Percentiles rank a stretch among this genome's conserved stretches.
Conservation (phyloP, 2,888 invertebrate species). For the Endotricha flammealis region DNA sequence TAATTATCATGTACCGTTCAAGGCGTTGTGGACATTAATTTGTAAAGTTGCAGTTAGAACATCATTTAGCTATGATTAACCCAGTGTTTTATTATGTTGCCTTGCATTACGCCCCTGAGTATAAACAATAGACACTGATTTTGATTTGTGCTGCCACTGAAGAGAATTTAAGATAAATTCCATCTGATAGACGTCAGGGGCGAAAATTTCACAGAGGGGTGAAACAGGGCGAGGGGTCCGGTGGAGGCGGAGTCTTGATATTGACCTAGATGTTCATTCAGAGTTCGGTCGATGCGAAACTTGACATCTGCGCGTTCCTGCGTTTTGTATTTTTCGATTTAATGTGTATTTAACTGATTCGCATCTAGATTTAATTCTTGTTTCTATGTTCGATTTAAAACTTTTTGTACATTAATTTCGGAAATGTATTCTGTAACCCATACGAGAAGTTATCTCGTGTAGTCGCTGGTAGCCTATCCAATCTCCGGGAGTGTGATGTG, state of each 20-base stretch:
- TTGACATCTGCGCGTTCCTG: conserved; percentile 77
- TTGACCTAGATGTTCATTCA: conserved; percentile 79
- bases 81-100: too few relatives aligned
- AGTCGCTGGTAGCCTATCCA: conserved; percentile 15
- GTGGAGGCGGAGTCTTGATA: conserved; percentile 67
- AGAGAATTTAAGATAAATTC: conserved; percentile 45
- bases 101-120: too few relatives aligned
- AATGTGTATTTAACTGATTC: conserved; percentile 47
- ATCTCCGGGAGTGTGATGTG: conserved; percentile 42
- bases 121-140: too few relatives aligned
- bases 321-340: conserved; percentile 67
- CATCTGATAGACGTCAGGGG: conserved; percentile 52
- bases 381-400: conserved; percentile 16
- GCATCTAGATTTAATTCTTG: conserved; percentile 41
- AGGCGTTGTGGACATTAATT: too few relatives aligned
- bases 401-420: background rate
- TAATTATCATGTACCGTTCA: conserved; percentile 7
- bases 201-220: conserved; percentile 51
- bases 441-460: conserved; percentile 6
- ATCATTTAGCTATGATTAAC: too few relatives aligned
- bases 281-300: conserved; percentile 78
- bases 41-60: too few relatives aligned
- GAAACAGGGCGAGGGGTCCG: conserved; percentile 39
- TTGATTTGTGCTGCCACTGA: too few relatives aligned
- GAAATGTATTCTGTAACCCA: conserved; percentile 1